Evolutionary conservation across 2,113 vertebrate genomes (phyloP), one percentile per base, ranked within the genome.

Genomic region (Rhinoderma darwinii): DNA sequence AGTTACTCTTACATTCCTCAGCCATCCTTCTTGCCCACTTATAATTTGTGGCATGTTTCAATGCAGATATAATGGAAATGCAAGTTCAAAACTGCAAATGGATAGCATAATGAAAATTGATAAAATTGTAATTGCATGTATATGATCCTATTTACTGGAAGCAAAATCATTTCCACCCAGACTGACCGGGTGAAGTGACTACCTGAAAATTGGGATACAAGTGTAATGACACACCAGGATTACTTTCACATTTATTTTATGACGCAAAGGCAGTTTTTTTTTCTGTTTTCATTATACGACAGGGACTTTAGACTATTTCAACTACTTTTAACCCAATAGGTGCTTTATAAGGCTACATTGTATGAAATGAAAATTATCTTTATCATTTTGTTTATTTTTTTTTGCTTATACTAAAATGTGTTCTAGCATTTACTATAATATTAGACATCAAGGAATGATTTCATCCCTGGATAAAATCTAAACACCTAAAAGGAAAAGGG

Each of bases 31-130:
- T 68, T 66, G 73, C 68, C 88, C 90, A 74, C 77, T 82, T 88
- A 81, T 25, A 68, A 88, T 89, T 80, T 89, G 87, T 89, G 89
- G 90, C 88, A 89, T 89, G 89, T 86, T 84, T 43, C 61, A 50
- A 74, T 74, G 72, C 77, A 89, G 89, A 89, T 85, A 89, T 90
- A 90, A 91, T 91, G 88, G 87, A 92, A 90, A 91, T 92, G 89
- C 76, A 61, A 88, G 91, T 89, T 92, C 90, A 92, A 90, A 91
- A 90, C 89, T 88, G 86, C 82, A 91, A 90, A 91, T 74, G 88
- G 54, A 79, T 72, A 88, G 54, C 73, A 89, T 92, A 92, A 93
- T 90, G 91, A 92, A 94, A 95, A 91, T 88, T 86, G 88, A 91
- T 92, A 93, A 91, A 90, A 88, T 89, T 50, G 80, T 89, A 91